Evolutionary conservation across 2,113 vertebrate genomes (phyloP).

Genomic region (Cheilinus undulatus): DNA sequence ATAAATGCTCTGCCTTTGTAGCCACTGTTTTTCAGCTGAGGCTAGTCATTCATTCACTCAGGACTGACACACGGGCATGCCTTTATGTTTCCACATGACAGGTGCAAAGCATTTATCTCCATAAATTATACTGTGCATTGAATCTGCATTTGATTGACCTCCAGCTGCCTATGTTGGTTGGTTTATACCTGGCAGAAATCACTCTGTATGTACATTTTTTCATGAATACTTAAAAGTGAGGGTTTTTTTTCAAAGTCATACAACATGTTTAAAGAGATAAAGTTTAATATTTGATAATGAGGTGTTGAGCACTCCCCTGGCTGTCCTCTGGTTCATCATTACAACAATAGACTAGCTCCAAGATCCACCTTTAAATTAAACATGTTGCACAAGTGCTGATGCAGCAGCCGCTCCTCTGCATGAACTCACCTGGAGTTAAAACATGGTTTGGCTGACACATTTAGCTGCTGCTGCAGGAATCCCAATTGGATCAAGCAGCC

Average conservation of each 20-base stretch:
- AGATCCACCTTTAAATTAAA: constrained; percentile 23
- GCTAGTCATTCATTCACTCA: no score
- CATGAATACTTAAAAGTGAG: background rate
- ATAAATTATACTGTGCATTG: constrained; percentile 43
- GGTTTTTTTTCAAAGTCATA: background rate
- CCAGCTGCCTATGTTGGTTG: constrained; percentile 17
- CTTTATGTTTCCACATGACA: constrained; percentile 21
- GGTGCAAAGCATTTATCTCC: constrained; percentile 49
- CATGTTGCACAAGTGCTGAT: constrained; percentile 45
- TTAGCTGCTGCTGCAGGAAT: constrained; percentile 53
- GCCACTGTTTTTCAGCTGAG: no score
- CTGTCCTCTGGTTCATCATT: constrained; percentile 24
- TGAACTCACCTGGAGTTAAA: constrained; percentile 37
- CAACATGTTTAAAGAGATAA: background rate
- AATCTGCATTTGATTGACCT: constrained; percentile 45
- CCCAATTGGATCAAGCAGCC: constrained; percentile 63
- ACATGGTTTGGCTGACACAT: constrained; percentile 40
- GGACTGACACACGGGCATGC: constrained; percentile 15
- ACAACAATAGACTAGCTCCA: constrained; percentile 7
- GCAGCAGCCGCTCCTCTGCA: constrained; percentile 17
- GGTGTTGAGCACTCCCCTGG: constrained; percentile 2
- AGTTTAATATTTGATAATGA: constrained; percentile 13
- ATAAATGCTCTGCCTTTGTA: no score
- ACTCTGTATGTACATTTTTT: constrained; percentile 8
- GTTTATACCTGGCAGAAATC: constrained; percentile 15